These are phyloP conservation scores for Clanis bilineata DNA, from an alignment of 2,888 invertebrate species.

Conservation along the genomic window DNA sequence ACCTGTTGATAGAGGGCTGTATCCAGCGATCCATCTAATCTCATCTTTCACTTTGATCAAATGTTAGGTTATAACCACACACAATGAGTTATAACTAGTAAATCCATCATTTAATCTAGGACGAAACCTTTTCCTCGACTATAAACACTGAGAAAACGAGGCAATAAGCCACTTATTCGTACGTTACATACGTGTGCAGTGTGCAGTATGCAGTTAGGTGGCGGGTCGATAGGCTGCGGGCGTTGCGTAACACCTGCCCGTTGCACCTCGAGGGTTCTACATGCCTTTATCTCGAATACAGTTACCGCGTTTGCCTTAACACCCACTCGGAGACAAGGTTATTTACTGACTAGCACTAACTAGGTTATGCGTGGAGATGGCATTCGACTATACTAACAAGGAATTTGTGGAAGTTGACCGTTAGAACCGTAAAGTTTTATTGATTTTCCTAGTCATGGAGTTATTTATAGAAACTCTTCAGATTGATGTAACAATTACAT, in stretches of 20 bases:
- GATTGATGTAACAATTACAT: no score
- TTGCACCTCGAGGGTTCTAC: constrained; percentile 35
- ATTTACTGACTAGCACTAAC: constrained; percentile 41
- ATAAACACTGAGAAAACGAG: background rate
- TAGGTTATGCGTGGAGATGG: background rate
- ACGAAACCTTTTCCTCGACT: background rate
- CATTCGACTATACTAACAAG: background rate
- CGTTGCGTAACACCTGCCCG: constrained; percentile 61
- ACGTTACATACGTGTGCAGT: background rate
- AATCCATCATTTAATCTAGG: background rate
- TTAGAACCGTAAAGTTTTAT: background rate
- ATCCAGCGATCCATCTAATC: no score
- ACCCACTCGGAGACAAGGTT: constrained; percentile 45
- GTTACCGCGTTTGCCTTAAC: constrained; percentile 52
- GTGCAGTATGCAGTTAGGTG: constrained; percentile 30
- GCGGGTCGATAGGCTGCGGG: constrained; percentile 59
- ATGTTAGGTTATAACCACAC: no score
- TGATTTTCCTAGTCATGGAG: background rate
- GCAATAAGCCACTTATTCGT: constrained; percentile 5
- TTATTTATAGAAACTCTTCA: no score
- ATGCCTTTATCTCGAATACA: constrained; percentile 55
- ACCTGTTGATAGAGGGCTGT: no score
- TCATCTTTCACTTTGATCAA: no score
- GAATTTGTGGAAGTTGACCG: background rate
- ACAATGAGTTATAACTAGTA: background rate